phyloP scores from a whole-genome alignment of 23 tunicate species.

The Styela plicata region DNA sequence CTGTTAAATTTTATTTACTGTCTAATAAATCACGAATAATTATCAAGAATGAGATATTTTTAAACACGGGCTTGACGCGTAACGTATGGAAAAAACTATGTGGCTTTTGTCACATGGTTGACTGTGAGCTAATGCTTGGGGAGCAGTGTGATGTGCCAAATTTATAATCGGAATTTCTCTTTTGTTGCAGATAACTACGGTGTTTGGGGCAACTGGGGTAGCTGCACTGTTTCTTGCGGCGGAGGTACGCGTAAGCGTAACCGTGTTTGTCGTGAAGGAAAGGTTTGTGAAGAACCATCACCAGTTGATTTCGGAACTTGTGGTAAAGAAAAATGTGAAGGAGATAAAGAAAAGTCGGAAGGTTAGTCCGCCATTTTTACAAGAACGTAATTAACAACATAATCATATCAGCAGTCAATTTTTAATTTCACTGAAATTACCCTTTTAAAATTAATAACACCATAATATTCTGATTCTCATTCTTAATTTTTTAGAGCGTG shows the following conservation, averaged over 20 bases:
- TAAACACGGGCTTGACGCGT: too few relatives aligned
- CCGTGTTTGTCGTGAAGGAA: conserved; percentile 38
- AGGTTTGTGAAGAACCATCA: conserved; percentile 5
- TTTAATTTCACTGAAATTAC: too few relatives aligned
- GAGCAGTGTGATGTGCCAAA: neutral
- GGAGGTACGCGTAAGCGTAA: conserved; percentile 37
- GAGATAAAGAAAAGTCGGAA: neutral
- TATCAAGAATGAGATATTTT: too few relatives aligned
- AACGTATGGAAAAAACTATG: too few relatives aligned
- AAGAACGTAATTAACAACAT: too few relatives aligned
- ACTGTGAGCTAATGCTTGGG: too few relatives aligned
- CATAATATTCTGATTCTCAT: neutral
- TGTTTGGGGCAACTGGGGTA: conserved; percentile 59
- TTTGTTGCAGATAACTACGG: conserved; percentile 17
- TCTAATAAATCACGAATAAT: too few relatives aligned
- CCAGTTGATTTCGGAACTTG: conserved; percentile 22
- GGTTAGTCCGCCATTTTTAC: too few relatives aligned
- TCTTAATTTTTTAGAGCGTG: neutral
- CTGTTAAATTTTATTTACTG: too few relatives aligned
- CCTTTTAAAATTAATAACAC: too few relatives aligned
- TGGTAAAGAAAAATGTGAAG: conserved; percentile 8
- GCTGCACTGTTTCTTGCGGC: conserved; percentile 69
- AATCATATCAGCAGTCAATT: too few relatives aligned
- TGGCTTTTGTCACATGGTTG: too few relatives aligned
- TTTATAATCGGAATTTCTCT: neutral